Evolutionary conservation across 1,140 invertebrate genomes (phyloP).

Genomic region (Polypedilum vanderplanki): DNA sequence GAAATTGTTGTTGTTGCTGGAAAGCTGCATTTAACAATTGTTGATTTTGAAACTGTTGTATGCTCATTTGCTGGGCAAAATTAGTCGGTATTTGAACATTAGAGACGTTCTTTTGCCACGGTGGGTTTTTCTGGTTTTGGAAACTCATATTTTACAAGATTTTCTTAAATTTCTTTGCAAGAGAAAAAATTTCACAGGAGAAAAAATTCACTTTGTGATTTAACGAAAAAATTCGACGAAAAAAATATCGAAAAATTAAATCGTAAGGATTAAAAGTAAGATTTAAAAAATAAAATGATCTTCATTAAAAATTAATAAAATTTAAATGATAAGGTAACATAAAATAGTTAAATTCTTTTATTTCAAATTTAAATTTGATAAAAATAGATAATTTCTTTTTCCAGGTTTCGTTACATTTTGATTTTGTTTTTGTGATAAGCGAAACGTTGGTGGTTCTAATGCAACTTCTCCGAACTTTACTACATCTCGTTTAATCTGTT

Average conservation of each 20-base stretch:
- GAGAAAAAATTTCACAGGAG: neutral
- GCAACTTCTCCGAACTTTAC: neutral
- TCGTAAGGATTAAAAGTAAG: too few relatives aligned
- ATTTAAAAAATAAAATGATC: too few relatives aligned
- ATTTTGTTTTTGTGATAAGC: neutral
- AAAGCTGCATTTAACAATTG: neutral
- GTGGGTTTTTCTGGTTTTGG: constrained; percentile 17
- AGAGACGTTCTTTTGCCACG: constrained; percentile 7
- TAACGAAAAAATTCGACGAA: too few relatives aligned
- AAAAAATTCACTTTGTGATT: too few relatives aligned
- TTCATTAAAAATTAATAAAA: too few relatives aligned
- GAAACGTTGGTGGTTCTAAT: neutral
- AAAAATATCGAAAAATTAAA: too few relatives aligned
- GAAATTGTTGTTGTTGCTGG: neutral
- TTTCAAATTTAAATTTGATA: neutral
- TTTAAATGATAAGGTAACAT: too few relatives aligned
- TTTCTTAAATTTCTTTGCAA: neutral
- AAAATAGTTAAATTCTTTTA: too few relatives aligned
- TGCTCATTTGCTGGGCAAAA: constrained; percentile 42
- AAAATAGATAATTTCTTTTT: neutral
- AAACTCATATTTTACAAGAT: neutral
- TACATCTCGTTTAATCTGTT: neutral
- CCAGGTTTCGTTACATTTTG: neutral
- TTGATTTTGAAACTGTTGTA: constrained; percentile 44
- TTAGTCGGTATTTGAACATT: neutral